phyloP scores from a whole-genome alignment of 2,113 vertebrate species.

The Terrapene triunguis region DNA sequence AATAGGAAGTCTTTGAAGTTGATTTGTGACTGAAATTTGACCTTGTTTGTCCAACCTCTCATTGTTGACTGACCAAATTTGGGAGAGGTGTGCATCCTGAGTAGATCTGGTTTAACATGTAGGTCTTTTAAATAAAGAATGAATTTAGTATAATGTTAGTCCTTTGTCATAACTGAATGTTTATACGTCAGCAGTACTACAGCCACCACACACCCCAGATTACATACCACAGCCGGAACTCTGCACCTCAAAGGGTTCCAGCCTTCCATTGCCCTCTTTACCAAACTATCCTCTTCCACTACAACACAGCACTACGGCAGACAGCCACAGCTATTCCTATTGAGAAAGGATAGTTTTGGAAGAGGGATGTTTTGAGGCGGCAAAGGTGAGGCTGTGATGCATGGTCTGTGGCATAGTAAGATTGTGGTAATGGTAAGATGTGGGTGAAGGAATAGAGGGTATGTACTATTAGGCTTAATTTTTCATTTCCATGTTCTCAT shows the following conservation, averaged over 20 bases:
- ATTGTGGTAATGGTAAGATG: neutral
- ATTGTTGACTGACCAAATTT: neutral
- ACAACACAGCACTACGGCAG: neutral
- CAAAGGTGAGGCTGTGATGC: neutral
- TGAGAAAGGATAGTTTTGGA: neutral
- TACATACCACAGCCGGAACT: neutral
- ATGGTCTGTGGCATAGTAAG: neutral
- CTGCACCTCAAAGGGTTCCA: neutral
- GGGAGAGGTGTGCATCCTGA: neutral
- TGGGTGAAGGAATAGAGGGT: neutral
- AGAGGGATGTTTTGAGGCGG: neutral
- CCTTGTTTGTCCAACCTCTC: neutral
- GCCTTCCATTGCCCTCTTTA: neutral
- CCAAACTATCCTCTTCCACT: neutral
- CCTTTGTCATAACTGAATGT: neutral
- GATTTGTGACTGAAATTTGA: neutral
- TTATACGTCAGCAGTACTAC: neutral
- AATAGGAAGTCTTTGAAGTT: neutral
- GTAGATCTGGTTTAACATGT: neutral
- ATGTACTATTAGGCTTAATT: neutral
- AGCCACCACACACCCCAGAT: too few species aligned
- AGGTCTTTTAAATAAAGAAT: neutral
- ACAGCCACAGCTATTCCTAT: neutral
- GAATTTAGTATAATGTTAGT: neutral
- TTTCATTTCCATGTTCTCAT: neutral